Percentiles rank a stretch among this genome's conserved stretches.
Conservation (phyloP, 2,888 invertebrate genomes). For the Dione juno region DNA sequence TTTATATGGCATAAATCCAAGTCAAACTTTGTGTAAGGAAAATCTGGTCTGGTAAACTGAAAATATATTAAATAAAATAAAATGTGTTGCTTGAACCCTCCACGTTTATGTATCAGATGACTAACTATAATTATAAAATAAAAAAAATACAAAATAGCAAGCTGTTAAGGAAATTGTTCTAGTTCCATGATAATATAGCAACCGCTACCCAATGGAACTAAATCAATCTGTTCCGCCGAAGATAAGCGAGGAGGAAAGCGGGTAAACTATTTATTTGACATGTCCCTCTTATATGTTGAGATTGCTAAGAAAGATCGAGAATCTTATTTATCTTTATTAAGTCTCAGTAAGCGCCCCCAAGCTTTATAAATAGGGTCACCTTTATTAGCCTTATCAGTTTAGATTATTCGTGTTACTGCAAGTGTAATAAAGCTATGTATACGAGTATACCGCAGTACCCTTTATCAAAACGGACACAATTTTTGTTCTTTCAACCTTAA, state of each 20-base stretch:
- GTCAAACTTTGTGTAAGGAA: too few species aligned
- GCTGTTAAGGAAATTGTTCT: neutral
- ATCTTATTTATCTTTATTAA: conserved; percentile 32
- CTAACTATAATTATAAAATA: too few species aligned
- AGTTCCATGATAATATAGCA: conserved; percentile 6
- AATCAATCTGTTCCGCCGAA: conserved; percentile 28
- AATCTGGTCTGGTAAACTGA: too few species aligned
- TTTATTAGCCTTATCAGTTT: conserved; percentile 33
- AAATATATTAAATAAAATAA: too few species aligned
- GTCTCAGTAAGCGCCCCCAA: conserved; percentile 24
- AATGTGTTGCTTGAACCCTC: too few species aligned
- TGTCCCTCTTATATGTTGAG: conserved; percentile 27
- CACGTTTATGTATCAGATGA: too few species aligned
- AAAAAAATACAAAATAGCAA: conserved; percentile 1
- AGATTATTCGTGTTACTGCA: conserved; percentile 12
- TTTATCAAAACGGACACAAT: neutral
- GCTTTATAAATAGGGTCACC: conserved; percentile 34
- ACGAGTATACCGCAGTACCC: neutral
- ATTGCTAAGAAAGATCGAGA: conserved; percentile 30
- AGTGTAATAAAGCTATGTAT: neutral
- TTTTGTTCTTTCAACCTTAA: neutral
- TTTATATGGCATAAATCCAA: too few species aligned
- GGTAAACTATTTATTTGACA: conserved; percentile 30
- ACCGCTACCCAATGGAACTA: conserved; percentile 21
- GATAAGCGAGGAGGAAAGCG: conserved; percentile 28